Conservation (phyloP, 2,113 vertebrate species). For the Indicator indicator region DNA sequence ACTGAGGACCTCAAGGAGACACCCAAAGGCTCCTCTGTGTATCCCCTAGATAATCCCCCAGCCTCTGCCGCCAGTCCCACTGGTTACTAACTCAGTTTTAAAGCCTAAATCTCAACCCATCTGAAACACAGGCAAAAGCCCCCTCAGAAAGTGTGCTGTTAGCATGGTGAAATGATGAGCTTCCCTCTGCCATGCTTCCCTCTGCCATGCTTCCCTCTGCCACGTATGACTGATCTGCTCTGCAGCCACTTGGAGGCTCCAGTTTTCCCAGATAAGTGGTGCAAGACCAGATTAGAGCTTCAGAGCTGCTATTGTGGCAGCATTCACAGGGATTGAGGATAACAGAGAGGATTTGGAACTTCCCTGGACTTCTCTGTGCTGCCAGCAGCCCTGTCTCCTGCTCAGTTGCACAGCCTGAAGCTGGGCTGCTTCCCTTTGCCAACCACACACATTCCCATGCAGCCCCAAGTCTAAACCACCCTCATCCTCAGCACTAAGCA, state of each 20-base stretch:
- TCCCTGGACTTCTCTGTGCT: background rate
- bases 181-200: no score
- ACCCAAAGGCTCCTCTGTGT: background rate
- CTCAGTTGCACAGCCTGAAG: background rate
- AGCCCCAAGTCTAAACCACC: background rate
- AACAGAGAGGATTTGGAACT: background rate
- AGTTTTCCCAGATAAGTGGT: background rate
- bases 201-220: no score
- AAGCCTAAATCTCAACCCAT: background rate
- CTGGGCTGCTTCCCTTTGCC: background rate
- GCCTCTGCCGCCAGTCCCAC: background rate
- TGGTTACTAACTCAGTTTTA: background rate
- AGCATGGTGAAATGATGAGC: background rate
- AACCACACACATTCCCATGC: background rate
- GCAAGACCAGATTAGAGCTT: background rate
- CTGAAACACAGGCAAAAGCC: background rate
- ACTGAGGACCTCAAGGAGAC: background rate
- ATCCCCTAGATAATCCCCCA: background rate
- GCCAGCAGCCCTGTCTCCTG: background rate
- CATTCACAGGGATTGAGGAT: background rate
- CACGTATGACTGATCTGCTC: rapidly evolving
- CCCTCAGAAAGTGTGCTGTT: background rate
- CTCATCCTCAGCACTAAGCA: background rate
- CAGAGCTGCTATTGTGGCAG: background rate
- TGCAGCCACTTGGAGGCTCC: rapidly evolving